A percentile compares a stretch with the other conserved stretches of the same genome.
These are phyloP conservation scores for Cephalotes varians DNA, from an alignment of 2,888 invertebrate genomes.

Conservation along the genomic window DNA sequence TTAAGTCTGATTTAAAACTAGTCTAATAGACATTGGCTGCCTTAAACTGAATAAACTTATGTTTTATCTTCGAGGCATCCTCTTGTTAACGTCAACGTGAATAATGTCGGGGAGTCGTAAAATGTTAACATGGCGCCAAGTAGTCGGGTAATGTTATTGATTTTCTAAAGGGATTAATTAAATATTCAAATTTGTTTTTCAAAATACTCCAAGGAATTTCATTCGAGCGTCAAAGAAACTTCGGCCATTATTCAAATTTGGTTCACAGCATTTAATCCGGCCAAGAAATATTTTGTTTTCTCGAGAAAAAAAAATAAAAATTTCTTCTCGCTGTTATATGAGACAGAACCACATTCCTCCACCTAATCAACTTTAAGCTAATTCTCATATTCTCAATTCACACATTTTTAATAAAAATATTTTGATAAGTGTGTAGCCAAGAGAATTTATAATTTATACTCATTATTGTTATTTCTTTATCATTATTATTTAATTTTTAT, in stretches of 20 bases:
- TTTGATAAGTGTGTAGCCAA: neutral
- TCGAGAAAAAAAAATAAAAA: neutral
- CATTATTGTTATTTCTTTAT: neutral
- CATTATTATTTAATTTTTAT: no score
- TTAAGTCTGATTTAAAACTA: slow-evolving; percentile 76
- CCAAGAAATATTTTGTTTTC: neutral
- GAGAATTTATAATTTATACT: neutral
- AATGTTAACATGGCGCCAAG: slow-evolving; percentile 71
- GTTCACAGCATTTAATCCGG: neutral
- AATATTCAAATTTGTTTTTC: slow-evolving; percentile 63
- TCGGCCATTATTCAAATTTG: neutral
- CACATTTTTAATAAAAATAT: neutral
- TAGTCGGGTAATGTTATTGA: slow-evolving; percentile 60
- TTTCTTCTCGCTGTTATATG: neutral
- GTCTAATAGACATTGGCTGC: slow-evolving; percentile 75
- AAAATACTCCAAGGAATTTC: slow-evolving; percentile 48
- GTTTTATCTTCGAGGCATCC: slow-evolving; percentile 72
- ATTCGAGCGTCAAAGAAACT: neutral
- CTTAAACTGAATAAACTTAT: slow-evolving; percentile 78
- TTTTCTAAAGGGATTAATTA: slow-evolving; percentile 59
- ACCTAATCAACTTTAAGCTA: neutral
- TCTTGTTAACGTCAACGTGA: slow-evolving; percentile 64
- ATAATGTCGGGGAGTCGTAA: slow-evolving; percentile 64
- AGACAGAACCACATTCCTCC: neutral
- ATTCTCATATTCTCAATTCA: neutral